Evolutionary conservation across 2,113 vertebrate species (phyloP).

Genomic region (Pituophis catenifer): DNA sequence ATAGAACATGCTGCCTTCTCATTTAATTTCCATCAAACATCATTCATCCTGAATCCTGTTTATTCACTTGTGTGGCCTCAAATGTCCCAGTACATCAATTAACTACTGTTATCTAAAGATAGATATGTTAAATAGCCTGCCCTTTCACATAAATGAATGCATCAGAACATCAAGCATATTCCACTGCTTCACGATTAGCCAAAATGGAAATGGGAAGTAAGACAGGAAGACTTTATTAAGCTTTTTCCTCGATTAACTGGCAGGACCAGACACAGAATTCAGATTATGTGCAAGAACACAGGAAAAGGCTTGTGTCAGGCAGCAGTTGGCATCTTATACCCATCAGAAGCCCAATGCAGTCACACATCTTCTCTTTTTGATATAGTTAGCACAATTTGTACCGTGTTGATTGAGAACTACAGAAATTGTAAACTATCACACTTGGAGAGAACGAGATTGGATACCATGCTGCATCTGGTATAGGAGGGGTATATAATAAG

Average conservation of each 20-base stretch:
- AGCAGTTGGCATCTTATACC: background rate
- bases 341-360: background rate
- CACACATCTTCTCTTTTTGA: background rate
- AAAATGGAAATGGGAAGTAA: slow-evolving; percentile 32
- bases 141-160: background rate
- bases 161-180: background rate
- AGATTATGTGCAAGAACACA: background rate
- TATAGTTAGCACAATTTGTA: background rate
- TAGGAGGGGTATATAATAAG: background rate
- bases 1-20: background rate
- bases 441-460: background rate
- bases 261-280: background rate
- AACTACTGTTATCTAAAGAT: background rate
- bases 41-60: slow-evolving; percentile 1
- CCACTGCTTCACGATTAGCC: slow-evolving; percentile 20
- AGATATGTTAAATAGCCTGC: background rate
- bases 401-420: background rate
- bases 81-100: background rate
- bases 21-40: background rate
- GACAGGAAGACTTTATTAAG: background rate
- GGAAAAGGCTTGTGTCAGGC: background rate
- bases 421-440: background rate
- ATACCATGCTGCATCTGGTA: background rate
- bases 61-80: slow-evolving; percentile 10
- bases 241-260: background rate